phyloP scores from a whole-genome alignment of 1,140 invertebrate genomes.

The Lasaia peninsularis region DNA sequence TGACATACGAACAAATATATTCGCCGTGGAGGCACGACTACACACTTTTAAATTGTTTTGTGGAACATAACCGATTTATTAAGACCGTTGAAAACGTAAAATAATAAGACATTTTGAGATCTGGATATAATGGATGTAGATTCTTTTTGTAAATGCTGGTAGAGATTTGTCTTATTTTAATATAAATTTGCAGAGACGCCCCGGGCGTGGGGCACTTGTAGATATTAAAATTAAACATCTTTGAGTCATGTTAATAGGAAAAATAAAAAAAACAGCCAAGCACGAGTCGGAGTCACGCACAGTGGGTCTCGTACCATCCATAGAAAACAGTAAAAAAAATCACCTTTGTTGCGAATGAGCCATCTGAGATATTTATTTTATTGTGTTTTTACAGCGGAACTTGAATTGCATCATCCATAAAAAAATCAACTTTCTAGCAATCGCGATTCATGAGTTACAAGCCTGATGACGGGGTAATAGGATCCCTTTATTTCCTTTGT shows the following conservation, averaged over 20 bases:
- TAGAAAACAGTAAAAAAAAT: too few relatives aligned
- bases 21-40: slow-evolving; percentile 36
- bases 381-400: too few relatives aligned
- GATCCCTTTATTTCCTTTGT: too few relatives aligned
- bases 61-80: slow-evolving; percentile 22
- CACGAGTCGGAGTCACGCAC: too few relatives aligned
- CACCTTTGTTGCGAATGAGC: too few relatives aligned
- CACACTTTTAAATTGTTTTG: slow-evolving; percentile 48
- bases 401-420: too few relatives aligned
- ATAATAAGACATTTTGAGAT: slow-evolving; percentile 16
- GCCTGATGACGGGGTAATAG: too few relatives aligned
- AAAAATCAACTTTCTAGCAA: too few relatives aligned
- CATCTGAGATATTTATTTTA: too few relatives aligned
- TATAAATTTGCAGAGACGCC: slow-evolving; percentile 68
- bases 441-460: too few relatives aligned
- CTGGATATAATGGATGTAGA: slow-evolving; percentile 24
- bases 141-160: slow-evolving; percentile 55
- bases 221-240: slow-evolving; percentile 47
- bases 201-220: slow-evolving; percentile 54
- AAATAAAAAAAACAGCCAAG: too few relatives aligned
- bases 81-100: slow-evolving; percentile 18
- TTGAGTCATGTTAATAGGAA: neutral
- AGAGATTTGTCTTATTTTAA: slow-evolving; percentile 65
- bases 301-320: too few relatives aligned
- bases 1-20: slow-evolving; percentile 62